phyloP scores from a whole-genome alignment of 1,140 invertebrate species.

The Lamellibrachia luymesi region DNA sequence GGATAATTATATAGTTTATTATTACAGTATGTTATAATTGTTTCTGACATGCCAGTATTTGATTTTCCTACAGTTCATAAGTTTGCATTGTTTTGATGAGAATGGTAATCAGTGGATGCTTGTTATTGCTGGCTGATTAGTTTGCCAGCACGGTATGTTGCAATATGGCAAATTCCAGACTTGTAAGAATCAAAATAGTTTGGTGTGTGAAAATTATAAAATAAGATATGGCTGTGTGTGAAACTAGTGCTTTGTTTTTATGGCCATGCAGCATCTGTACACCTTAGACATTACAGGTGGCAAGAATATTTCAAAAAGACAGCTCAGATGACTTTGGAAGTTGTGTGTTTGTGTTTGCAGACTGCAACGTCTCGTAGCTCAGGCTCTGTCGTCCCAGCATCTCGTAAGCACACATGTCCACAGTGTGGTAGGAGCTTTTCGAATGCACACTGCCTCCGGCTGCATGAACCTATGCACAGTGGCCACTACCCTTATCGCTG shows the following conservation, averaged over 20 bases:
- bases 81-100: neutral
- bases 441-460: neutral
- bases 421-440: neutral
- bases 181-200: neutral
- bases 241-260: neutral
- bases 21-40: neutral
- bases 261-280: too few relatives aligned
- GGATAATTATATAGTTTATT: neutral
- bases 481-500: constrained; percentile 14
- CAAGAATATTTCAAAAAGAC: neutral
- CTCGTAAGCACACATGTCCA: neutral
- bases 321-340: neutral
- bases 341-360: neutral
- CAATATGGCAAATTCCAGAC: neutral
- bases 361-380: neutral
- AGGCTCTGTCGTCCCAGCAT: neutral
- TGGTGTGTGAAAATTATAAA: neutral
- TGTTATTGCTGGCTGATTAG: neutral
- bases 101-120: neutral
- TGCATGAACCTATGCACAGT: neutral
- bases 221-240: neutral
- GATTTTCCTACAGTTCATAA: neutral
- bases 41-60: neutral
- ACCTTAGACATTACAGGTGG: too few relatives aligned
- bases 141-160: neutral